A percentile compares a stretch with the other conserved stretches of the same genome.
These are phyloP conservation scores for Protaetia brevitarsis DNA, from an alignment of 1,140 invertebrate genomes.

Conservation along the genomic window DNA sequence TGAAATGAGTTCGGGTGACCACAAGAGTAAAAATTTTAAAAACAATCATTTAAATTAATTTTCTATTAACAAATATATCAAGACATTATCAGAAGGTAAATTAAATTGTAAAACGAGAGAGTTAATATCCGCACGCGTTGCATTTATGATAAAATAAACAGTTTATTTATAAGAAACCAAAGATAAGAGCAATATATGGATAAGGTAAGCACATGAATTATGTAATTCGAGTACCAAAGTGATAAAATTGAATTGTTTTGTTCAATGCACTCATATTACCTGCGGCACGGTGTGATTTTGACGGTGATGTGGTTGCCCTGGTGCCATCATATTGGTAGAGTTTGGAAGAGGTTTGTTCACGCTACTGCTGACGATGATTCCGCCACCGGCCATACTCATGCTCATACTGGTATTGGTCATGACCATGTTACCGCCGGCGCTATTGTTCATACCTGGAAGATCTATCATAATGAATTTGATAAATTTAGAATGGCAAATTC, in stretches of 20 bases:
- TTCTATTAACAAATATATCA: no score
- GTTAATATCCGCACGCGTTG: no score
- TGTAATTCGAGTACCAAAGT: background rate
- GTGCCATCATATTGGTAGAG: constrained; percentile 50
- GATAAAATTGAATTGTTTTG: background rate
- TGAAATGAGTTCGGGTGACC: no score
- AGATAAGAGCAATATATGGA: constrained; percentile 3
- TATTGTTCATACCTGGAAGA: constrained; percentile 59
- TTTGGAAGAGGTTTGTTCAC: constrained; percentile 64
- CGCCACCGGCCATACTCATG: constrained; percentile 60
- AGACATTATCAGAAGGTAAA: no score
- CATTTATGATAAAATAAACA: background rate
- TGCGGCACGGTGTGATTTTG: constrained; percentile 51
- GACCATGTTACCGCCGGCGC: constrained; percentile 63
- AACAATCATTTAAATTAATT: no score
- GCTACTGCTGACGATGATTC: constrained; percentile 63
- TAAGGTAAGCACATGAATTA: background rate
- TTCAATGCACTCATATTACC: constrained; percentile 37
- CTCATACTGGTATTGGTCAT: constrained; percentile 69
- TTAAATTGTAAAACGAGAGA: no score
- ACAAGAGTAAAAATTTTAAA: no score
- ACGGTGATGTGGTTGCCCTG: constrained; percentile 46
- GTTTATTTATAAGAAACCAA: constrained; percentile 12
- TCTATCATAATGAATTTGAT: background rate
- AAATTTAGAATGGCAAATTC: background rate